Evolutionary conservation across 2,797 vertebrate genomes (phyloP).

Genomic region (Myotis daubentonii): DNA sequence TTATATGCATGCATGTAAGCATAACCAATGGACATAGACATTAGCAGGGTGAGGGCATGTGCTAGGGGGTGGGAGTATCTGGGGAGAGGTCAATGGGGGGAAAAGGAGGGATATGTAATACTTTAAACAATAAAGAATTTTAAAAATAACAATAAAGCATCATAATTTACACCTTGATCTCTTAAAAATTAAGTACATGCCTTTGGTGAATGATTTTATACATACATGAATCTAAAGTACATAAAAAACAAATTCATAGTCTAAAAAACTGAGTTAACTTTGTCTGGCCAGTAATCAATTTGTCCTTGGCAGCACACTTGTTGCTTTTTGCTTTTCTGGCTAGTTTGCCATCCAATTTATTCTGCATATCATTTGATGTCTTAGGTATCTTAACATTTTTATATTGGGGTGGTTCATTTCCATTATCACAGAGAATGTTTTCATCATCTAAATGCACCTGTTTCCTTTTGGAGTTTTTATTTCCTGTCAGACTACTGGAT

Average conservation of each 20-base stretch:
- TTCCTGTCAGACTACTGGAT: conserved; percentile 82
- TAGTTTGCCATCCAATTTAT: conserved; percentile 69
- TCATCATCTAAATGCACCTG: conserved; percentile 87
- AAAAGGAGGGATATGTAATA: too few relatives aligned
- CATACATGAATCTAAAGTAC: not conserved
- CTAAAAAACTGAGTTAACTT: conserved; percentile 94
- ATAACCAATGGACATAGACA: too few relatives aligned
- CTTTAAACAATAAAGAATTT: too few relatives aligned
- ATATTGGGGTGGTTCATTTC: conserved; percentile 88
- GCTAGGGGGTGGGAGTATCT: too few relatives aligned
- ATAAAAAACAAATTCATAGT: conserved; percentile 83
- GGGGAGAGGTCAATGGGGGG: too few relatives aligned
- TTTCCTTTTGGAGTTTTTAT: conserved; percentile 90
- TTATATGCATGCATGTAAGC: too few relatives aligned
- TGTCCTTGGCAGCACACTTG: conserved; percentile 87
- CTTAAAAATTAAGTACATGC: conserved; percentile 19
- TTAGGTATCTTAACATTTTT: conserved; percentile 83
- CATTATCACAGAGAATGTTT: conserved; percentile 81
- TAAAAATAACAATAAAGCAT: conserved; percentile 50
- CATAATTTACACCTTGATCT: conserved; percentile 1
- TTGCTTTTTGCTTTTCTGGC: conserved; percentile 80
- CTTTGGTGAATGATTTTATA: conserved; percentile 35
- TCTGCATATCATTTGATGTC: conserved; percentile 69
- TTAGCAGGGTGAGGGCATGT: too few relatives aligned
- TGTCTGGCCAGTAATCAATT: conserved; percentile 92